A percentile compares a stretch with the other conserved stretches of the same genome.
phyloP scores from a whole-genome alignment of 2,113 vertebrate genomes.

The Anoplopoma fimbria region DNA sequence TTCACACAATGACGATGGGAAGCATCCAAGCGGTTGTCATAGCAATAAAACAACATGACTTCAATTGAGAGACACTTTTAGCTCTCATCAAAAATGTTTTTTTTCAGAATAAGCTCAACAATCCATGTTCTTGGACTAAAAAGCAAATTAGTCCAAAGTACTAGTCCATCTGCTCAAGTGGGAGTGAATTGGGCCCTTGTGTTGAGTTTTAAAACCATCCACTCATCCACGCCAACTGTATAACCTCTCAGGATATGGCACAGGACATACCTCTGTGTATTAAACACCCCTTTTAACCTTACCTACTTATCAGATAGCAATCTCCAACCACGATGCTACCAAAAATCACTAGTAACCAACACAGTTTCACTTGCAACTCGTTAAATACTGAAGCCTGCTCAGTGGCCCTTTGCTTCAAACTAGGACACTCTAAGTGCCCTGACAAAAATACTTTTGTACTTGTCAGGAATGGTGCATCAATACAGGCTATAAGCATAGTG shows the following conservation, averaged over 20 bases:
- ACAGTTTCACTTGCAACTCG: not conserved
- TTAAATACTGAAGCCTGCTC: not conserved
- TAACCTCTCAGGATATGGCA: not conserved
- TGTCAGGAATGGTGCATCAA: not conserved
- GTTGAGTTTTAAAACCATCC: slow-evolving; percentile 18
- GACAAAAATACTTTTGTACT: not conserved
- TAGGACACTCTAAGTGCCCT: too few relatives aligned
- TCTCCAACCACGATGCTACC: not conserved
- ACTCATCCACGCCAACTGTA: not conserved
- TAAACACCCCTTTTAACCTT: not conserved
- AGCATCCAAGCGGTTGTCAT: not conserved
- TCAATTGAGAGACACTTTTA: not conserved
- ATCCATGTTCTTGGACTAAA: slow-evolving; percentile 23
- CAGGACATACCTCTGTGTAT: not conserved
- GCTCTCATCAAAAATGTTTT: not conserved
- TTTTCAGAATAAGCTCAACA: not conserved
- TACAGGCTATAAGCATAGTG: not conserved
- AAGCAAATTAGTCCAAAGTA: slow-evolving; percentile 33
- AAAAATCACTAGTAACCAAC: not conserved
- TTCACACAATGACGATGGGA: not conserved
- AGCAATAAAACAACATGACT: not conserved
- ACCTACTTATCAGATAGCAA: not conserved
- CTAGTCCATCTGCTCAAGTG: slow-evolving; percentile 21
- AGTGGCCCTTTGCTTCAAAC: not conserved
- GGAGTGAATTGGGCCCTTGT: slow-evolving; percentile 20